Base-by-base conservation (phyloP, 2,888 invertebrate species). In the Aleiodes leptofemur region DNA sequence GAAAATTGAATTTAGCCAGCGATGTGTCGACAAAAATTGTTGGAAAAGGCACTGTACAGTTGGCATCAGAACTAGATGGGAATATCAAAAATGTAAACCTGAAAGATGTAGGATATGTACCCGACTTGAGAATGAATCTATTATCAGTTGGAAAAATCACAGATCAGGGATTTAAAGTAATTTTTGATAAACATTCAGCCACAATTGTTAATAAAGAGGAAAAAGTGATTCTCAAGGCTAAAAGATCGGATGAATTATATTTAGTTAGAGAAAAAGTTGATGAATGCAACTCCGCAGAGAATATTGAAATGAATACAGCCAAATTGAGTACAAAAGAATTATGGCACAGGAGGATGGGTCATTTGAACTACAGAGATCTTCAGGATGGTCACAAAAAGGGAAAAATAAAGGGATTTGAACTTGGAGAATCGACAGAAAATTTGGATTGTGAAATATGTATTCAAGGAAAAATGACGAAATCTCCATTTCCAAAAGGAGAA, bases 401-500 rank as follows among this genome's bases (percentile, higher is more conserved):
- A 68, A 68, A n/a, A 34, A 61, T 16, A 61, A 74, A 53, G 57
- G 14, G 16, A 56, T 23, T 38, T 16, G 50, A 73, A 31, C 53
- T 74, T 48, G 69, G 59, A 11, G 29, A 56, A 31, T 38, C 8
- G 31, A 56, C 5, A 8, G 56, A 43, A 23, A 31, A 61, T 48
- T 31, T 56, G n/a, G 16, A 43, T n/a, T 76, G 77, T 66, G 71
- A 73, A 56, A n/a, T 73, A 16, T 77, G 77, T 16, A 34, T 71
- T 43, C 34, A 34, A 7, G 75, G 70, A 34, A 75, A 77, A 48
- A 61, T 75, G 57, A 73, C 72, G n/a, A 64, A 53, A 11, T 38
- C 9, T 23, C 68, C 71, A 3, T 78, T 75, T 69, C 66, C 72
- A 11, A 56, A 51, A 23, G 43, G 13, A 59, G 16, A 34, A 8